Evolutionary conservation across 2,797 vertebrate genomes (phyloP), one percentile per base, ranked within the genome.

Genomic region (Acrossocheilus wenchowensis): DNA sequence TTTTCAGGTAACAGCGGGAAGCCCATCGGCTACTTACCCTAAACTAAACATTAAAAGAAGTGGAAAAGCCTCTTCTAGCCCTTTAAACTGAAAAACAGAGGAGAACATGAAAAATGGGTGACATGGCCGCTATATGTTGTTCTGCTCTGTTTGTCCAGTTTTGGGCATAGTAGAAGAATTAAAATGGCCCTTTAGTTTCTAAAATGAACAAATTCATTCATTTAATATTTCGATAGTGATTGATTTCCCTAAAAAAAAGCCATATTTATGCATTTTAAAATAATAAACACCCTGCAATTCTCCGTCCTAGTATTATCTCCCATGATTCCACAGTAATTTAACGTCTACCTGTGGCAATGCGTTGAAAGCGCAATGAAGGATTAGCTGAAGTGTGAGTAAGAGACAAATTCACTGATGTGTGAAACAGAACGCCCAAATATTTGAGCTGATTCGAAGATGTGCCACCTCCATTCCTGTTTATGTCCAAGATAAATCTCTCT

Each of bases 1-100:
- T 97, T 97, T 97, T 97, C 94, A 96, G 77, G 77, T 72, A 97
- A 96, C 97, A 96, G 97, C 96, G 92, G 97, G 96, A 96, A 96
- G 96, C 95, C 95, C 95, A 94, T 95, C 94, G 95, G 95, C 95
- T 96, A 97, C 96, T 97, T 97, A 96, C 94, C 93, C 93, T 94
- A 91, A 93, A 92, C 90, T 92, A 92, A 93, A 81, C 64, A 71
- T 68, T 52, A 19, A 23, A 69, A 48, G 14, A 79, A 79, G 57
- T 79, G 78, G 57, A 45, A 45, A 39, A 79, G 57, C 39, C 78
- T 64, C 52, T 60, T 78, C 80, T 68, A 36, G 26, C 30, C 52
- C 80, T 81, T 71, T 81, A 81, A 71, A 71, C 83, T 79, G 45
- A 34, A 68, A 69, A 79, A 77, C 80, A 81, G 80, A 69, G 45